Conservation (phyloP, 1,140 invertebrate species). For the Anoplophora glabripennis region DNA sequence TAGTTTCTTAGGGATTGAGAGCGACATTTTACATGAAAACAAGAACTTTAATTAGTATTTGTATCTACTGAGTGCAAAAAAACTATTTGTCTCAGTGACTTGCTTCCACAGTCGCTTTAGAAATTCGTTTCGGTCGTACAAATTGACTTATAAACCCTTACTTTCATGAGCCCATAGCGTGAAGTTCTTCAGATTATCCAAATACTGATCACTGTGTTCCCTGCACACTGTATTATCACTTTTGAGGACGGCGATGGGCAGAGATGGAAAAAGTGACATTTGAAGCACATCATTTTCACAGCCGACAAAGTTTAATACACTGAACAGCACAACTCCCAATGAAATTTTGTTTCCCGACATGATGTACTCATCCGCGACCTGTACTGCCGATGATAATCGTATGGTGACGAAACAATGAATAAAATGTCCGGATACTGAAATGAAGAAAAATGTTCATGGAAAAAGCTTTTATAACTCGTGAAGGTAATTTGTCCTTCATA, state of each 20-base stretch:
- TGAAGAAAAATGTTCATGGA: slow-evolving; percentile 18
- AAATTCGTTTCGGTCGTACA: too few relatives aligned
- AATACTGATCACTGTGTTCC: slow-evolving; percentile 34
- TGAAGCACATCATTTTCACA: slow-evolving; percentile 8
- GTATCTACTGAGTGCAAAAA: too few relatives aligned
- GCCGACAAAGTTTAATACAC: background rate
- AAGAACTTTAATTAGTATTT: too few relatives aligned
- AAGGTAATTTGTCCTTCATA: slow-evolving; percentile 29
- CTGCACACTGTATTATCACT: slow-evolving; percentile 29
- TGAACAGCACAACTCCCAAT: background rate
- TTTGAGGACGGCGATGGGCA: slow-evolving; percentile 33
- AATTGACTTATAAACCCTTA: slow-evolving; percentile 20
- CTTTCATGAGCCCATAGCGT: slow-evolving; percentile 41
- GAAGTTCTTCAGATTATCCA: slow-evolving; percentile 37
- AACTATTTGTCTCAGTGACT: too few relatives aligned
- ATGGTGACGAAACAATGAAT: background rate
- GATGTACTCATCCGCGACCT: too few relatives aligned
- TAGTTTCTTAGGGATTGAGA: too few relatives aligned
- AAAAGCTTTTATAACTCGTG: slow-evolving; percentile 36
- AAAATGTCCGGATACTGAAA: slow-evolving; percentile 2
- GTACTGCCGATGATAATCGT: background rate
- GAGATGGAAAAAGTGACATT: slow-evolving; percentile 28
- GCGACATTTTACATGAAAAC: too few relatives aligned
- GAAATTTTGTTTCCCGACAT: too few relatives aligned
- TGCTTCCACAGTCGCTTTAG: too few relatives aligned